Conservation (phyloP, 2,113 vertebrate species). For the Oxyura jamaicensis region DNA sequence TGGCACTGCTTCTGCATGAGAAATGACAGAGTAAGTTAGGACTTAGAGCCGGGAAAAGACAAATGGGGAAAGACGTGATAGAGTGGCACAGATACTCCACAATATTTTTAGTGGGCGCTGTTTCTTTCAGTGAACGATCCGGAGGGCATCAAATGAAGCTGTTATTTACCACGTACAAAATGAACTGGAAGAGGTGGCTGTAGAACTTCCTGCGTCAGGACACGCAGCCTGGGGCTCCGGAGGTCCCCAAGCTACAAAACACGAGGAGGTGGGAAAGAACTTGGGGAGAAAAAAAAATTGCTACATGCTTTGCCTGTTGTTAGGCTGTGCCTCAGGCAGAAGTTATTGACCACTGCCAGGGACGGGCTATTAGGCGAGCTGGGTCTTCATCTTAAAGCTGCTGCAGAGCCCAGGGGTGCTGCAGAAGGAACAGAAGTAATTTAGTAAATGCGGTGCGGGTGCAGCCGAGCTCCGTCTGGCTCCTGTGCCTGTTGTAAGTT, state of each 20-base stretch:
- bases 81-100: neutral
- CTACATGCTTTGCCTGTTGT: rapidly evolving
- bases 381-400: neutral
- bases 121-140: neutral
- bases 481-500: neutral
- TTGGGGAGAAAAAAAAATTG: neutral
- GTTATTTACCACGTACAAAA: rapidly evolving
- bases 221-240: rapidly evolving
- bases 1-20: neutral
- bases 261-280: neutral
- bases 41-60: neutral
- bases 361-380: neutral
- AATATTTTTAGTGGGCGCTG: rapidly evolving
- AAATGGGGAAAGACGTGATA: neutral
- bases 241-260: neutral
- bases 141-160: neutral
- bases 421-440: neutral
- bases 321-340: neutral
- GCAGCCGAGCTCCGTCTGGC: neutral
- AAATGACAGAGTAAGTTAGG: neutral
- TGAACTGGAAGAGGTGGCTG: neutral
- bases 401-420: neutral
- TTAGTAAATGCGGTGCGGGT: neutral
- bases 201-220: neutral
- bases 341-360: neutral